A percentile compares a stretch with the other conserved stretches of the same genome.
Conservation (phyloP, 2,888 invertebrate genomes). For the Philereme transversata region DNA sequence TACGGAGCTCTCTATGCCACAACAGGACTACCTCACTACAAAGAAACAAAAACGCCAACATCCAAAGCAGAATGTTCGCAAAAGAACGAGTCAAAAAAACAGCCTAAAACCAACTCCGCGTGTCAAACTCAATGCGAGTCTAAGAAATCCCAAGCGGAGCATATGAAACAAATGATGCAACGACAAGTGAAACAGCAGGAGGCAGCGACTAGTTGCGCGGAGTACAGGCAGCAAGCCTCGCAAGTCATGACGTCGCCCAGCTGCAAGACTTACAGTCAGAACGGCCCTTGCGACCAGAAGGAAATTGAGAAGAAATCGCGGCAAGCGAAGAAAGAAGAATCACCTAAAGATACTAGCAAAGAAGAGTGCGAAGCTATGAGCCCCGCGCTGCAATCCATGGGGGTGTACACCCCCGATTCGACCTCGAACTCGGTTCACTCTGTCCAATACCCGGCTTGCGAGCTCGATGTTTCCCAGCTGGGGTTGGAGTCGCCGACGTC, state of each 20-base stretch:
- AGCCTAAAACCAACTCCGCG: slow-evolving; percentile 72
- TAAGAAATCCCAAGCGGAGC: slow-evolving; percentile 67
- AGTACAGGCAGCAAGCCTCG: slow-evolving; percentile 71
- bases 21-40: slow-evolving; percentile 71
- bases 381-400: slow-evolving; percentile 90
- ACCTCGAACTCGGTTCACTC: slow-evolving; percentile 93
- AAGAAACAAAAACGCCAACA: slow-evolving; percentile 69
- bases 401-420: slow-evolving; percentile 93
- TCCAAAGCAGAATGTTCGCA: slow-evolving; percentile 72
- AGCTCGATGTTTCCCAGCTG: slow-evolving; percentile 92
- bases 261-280: slow-evolving; percentile 68
- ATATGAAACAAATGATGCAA: slow-evolving; percentile 77
- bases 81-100: slow-evolving; percentile 72
- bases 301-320: slow-evolving; percentile 77
- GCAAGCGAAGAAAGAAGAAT: slow-evolving; percentile 72
- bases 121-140: slow-evolving; percentile 77
- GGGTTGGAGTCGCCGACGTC: slow-evolving; percentile 95
- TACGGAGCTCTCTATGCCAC: slow-evolving; percentile 75
- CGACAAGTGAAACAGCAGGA: slow-evolving; percentile 69
- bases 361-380: slow-evolving; percentile 77
- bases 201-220: slow-evolving; percentile 65
- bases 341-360: slow-evolving; percentile 65
- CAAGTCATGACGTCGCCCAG: slow-evolving; percentile 68
- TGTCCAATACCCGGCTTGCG: slow-evolving; percentile 90
- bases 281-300: slow-evolving; percentile 73